Evolutionary conservation across 2,113 vertebrate genomes (phyloP).

Genomic region (Cnemophilus loriae): DNA sequence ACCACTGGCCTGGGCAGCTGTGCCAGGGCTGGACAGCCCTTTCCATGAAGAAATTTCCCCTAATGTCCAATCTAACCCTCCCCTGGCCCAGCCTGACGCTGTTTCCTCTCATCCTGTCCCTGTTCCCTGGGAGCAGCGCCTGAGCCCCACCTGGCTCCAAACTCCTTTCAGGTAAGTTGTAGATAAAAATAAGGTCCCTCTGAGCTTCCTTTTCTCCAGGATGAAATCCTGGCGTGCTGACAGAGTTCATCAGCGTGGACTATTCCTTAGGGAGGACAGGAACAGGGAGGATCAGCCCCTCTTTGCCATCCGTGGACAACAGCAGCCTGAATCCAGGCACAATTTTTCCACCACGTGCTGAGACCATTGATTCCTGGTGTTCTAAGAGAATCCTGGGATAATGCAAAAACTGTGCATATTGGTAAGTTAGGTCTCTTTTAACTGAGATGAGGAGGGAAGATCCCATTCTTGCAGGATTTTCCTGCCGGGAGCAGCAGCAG

Average conservation of each 20-base stretch:
- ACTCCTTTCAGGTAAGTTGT: not conserved
- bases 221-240: not conserved
- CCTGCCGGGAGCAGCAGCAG: not conserved
- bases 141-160: not conserved
- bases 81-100: not conserved
- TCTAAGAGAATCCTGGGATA: not conserved
- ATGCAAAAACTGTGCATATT: rapidly evolving
- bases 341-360: rapidly evolving
- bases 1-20: not conserved
- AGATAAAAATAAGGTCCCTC: too few species aligned
- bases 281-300: not conserved
- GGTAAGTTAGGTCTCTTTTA: not conserved
- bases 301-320: not conserved
- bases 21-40: not conserved
- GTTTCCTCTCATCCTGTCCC: not conserved
- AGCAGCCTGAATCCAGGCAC: not conserved
- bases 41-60: not conserved
- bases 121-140: not conserved
- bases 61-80: rapidly evolving
- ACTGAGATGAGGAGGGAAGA: not conserved
- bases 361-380: not conserved
- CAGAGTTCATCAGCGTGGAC: not conserved
- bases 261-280: not conserved
- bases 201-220: not conserved
- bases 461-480: not conserved